phyloP scores from a whole-genome alignment of 30 jellyfish, hydroid and myxozoan genomes.

The Turritopsis dohrnii region DNA sequence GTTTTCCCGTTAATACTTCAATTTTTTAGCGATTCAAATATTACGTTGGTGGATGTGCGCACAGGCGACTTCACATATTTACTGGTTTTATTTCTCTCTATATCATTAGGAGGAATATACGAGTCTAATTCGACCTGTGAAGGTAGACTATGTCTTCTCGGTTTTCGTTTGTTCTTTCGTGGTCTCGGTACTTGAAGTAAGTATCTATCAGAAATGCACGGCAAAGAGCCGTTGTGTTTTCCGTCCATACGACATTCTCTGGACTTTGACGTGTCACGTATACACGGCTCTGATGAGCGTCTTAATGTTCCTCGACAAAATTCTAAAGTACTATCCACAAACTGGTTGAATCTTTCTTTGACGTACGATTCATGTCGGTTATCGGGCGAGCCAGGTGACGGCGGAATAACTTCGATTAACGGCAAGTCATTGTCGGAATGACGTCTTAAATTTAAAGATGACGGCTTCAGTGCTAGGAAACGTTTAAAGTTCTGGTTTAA shows the following conservation, averaged over 20 bases:
- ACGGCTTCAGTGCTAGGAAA: neutral
- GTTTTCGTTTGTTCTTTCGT: conserved; percentile 3
- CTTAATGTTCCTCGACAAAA: neutral
- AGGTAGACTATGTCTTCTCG: conserved; percentile 6
- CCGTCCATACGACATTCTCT: neutral
- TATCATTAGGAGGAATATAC: neutral
- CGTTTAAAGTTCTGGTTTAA: neutral
- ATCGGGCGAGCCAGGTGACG: conserved; percentile 7
- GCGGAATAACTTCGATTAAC: neutral
- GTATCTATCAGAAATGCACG: neutral
- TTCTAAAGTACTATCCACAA: conserved; percentile 3
- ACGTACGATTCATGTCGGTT: neutral
- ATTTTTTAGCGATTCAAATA: neutral
- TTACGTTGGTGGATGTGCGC: neutral
- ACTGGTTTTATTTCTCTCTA: neutral
- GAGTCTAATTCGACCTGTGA: neutral
- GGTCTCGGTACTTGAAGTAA: conserved; percentile 16
- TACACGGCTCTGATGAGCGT: neutral
- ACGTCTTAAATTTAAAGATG: neutral
- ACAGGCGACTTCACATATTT: neutral
- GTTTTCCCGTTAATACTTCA: too few relatives aligned
- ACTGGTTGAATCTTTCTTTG: neutral
- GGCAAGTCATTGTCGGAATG: conserved; percentile 7
- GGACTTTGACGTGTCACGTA: neutral
- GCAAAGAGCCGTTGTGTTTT: neutral